Conservation (phyloP, 2,113 vertebrate genomes). For the Dipodomys spectabilis region DNA sequence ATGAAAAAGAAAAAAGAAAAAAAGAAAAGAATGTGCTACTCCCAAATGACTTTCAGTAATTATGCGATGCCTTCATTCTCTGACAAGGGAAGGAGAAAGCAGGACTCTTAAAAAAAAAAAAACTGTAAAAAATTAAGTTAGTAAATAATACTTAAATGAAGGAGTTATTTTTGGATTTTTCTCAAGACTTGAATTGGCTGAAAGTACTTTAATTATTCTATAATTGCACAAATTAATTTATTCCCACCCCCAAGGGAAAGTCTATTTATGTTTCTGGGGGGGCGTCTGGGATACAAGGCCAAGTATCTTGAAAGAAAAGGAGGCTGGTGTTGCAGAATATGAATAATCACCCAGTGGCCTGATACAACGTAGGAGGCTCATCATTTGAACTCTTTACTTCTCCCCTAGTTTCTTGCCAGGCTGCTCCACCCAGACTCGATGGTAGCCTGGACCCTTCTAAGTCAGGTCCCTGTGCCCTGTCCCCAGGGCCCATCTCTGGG, state of each 20-base stretch:
- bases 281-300: conserved; percentile 38
- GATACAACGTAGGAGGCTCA: neutral
- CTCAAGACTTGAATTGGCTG: conserved; percentile 74
- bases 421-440: neutral
- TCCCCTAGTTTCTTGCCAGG: neutral
- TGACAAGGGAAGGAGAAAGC: neutral
- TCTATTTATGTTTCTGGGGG: conserved; percentile 65
- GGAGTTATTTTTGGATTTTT: conserved; percentile 75
- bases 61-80: conserved; percentile 47
- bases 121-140: conserved; percentile 78
- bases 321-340: neutral
- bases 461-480: too few relatives aligned
- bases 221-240: conserved; percentile 74
- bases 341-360: neutral
- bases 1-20: too few relatives aligned
- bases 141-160: conserved; percentile 80
- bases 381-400: neutral
- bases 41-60: conserved; percentile 48
- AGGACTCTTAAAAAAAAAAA: conserved; percentile 51
- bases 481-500: neutral
- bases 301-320: conserved; percentile 41
- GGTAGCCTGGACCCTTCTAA: neutral
- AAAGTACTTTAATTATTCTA: conserved; percentile 77
- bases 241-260: conserved; percentile 58
- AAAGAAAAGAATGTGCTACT: conserved; percentile 58